phyloP scores from a whole-genome alignment of 2,888 invertebrate genomes.

The Notodonta ziczac region DNA sequence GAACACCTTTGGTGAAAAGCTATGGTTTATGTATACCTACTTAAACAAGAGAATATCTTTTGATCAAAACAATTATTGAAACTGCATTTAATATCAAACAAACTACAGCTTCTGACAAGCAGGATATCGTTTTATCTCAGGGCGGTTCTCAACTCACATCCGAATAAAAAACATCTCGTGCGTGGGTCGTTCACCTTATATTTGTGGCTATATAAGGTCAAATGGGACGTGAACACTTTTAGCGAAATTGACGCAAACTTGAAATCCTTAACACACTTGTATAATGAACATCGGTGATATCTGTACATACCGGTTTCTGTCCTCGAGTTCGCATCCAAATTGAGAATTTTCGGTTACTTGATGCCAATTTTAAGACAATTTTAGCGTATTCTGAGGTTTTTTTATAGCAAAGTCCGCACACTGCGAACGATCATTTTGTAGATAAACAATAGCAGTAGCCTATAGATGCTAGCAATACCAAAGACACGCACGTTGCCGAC shows the following conservation, averaged over 20 bases:
- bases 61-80: too few relatives aligned
- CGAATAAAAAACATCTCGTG: not conserved
- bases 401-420: too few relatives aligned
- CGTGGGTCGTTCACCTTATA: not conserved
- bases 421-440: too few relatives aligned
- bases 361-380: not conserved
- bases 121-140: too few relatives aligned
- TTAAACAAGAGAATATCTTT: too few relatives aligned
- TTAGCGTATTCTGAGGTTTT: not conserved
- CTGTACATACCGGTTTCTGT: not conserved
- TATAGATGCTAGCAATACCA: too few relatives aligned
- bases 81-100: too few relatives aligned
- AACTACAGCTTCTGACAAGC: too few relatives aligned
- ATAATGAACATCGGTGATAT: not conserved
- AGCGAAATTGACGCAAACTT: not conserved
- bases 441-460: too few relatives aligned
- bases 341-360: not conserved
- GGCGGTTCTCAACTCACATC: not conserved
- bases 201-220: not conserved
- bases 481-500: too few relatives aligned
- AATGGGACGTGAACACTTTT: not conserved
- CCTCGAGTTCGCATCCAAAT: not conserved
- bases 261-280: slow-evolving; percentile 2
- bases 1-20: too few relatives aligned
- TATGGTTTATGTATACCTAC: too few relatives aligned